Evolutionary conservation across 2,888 invertebrate genomes (phyloP), one percentile per base, ranked within the genome.

Genomic region (Habroteleia sp.): DNA sequence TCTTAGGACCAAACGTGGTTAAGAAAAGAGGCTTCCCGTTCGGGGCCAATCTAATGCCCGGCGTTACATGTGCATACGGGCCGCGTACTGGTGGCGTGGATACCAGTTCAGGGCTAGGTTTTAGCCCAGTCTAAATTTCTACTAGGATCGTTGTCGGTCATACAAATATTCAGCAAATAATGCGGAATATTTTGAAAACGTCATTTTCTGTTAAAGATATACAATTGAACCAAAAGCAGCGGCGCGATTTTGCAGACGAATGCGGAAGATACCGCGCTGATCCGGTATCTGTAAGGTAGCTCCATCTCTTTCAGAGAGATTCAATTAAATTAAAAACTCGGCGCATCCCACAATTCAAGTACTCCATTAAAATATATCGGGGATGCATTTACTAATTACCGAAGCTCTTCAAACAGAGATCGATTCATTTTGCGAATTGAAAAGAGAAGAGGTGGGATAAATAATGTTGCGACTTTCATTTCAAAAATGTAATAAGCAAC

Each of bases 321-420:
- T 77, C 79, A 79, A 82, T 82, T 79, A 81, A 79, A 73, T 73
- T 68, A 76, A 76, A 78, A 82, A 62, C 72, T 37, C 74, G 23
- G 31, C 31, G 23, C 50, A 63, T 37, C 39, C 25, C 41, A 44
- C 62, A 68, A 65, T 75, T 74, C 63, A 33, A 63, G 58, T 46
- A 37, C 68, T 8, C 50, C 17, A 44, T 68, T 17, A 52, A 52
- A 65, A 41, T 60, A 52, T 71, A 37, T 50, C 41, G 31, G 54
- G 20, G 35, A 78, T 27, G 66, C 78, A 76, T 77, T 78, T 75
- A 60, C 74, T 77, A 79, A 78, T 80, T 77, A 77, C 62, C 17
- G n/a, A 46, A 44, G 54, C 60, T 20, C 35, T 46, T 68, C 13
- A 58, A 68, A 58, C 13, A 3, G 14, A 13, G 29, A 41, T 44